Evolutionary conservation across 2,888 invertebrate species (phyloP), one percentile per base, ranked within the genome.

Genomic region (Hoplodrina ambigua): DNA sequence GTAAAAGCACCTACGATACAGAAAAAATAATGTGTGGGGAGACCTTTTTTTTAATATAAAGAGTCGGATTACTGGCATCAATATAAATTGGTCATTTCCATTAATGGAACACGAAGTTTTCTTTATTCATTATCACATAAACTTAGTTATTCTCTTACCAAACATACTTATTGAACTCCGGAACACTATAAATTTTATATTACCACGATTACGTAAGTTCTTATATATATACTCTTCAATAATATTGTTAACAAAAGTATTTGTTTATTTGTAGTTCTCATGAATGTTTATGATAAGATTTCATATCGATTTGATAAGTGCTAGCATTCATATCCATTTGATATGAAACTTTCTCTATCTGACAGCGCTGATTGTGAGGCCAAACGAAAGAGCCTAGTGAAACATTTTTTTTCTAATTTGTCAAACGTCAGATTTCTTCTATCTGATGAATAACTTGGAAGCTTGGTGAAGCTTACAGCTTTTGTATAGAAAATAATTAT

Each of bases 251-350:
- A 71, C 60, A 72, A 6, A 61, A 50, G 69, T 25, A 50, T 79
- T 69, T 69, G 50, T 69, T 77, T 78, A 56, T 78, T 78, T 67
- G 66, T 61, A 49, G 20, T 72, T 67, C 66, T 25, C 71, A 71
- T 68, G 59, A 60, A 57, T 57, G 33, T 76, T 56, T 63, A 60
- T 61, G 54, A 67, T 66, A 60, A 68, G 25, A 61, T 64, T 57
- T 20, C 50, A 52, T 64, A 67, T 67, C 57, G n/a, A 37, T 55
- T 25, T 30, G 50, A 69, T 75, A 50, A 64, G 49, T 67, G 78
- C 79, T 74, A 80, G 8, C 41, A 41, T 41, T 67, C 41, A 56
- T 70, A 78, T 71, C 63, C 2, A 8, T 49, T 11, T 55, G 66
- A 70, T 71, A 64, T 17, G 6, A 54, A 49, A 7, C 8, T 41